Conservation (phyloP, 2,888 invertebrate species). For the Petrolisthes cinctipes region DNA sequence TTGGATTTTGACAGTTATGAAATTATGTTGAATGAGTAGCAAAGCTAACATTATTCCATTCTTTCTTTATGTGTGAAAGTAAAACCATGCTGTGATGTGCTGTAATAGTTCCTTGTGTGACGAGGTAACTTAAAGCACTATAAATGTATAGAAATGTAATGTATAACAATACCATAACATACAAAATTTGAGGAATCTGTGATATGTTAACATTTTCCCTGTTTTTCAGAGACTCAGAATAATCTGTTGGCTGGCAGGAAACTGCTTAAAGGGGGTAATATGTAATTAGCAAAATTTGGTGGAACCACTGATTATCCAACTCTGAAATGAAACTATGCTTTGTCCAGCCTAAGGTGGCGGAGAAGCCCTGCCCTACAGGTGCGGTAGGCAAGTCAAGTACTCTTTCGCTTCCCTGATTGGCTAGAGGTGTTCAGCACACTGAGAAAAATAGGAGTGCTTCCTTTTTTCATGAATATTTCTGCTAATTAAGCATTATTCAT, state of each 20-base stretch:
- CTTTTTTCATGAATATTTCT: no score
- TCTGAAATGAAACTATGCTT: no score
- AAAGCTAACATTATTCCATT: no score
- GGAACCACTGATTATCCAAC: background rate
- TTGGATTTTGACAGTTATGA: background rate
- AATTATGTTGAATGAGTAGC: background rate
- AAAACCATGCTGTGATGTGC: background rate
- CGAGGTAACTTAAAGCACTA: background rate
- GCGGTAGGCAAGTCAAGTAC: no score
- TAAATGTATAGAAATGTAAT: background rate
- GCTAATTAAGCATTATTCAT: no score
- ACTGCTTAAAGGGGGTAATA: background rate
- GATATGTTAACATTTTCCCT: background rate
- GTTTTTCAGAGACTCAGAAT: background rate
- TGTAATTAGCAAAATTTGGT: background rate
- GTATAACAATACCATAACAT: background rate
- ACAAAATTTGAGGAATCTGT: conserved; percentile 5
- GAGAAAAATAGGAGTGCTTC: no score
- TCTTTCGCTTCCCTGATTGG: no score
- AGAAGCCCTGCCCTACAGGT: no score
- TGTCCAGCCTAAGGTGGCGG: no score
- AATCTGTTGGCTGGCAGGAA: background rate
- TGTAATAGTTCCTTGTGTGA: background rate
- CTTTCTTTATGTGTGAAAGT: background rate
- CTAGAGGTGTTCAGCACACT: no score